Base-by-base conservation (phyloP, 2,797 vertebrate genomes). In the Gallinago solitaria region DNA sequence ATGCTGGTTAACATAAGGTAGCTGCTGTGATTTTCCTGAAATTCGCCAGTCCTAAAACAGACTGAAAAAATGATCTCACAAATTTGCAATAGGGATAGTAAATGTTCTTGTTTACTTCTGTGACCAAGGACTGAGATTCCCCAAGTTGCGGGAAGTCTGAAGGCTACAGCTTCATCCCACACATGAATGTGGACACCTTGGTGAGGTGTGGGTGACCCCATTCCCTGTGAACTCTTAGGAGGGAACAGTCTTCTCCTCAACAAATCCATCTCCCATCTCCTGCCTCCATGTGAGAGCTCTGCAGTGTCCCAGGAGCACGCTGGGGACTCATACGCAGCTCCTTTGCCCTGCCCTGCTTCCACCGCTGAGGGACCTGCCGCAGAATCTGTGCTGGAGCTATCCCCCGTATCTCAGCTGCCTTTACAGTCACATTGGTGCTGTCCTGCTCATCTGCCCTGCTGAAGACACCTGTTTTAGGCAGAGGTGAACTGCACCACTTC, bases 301-400 rank as follows among this genome's bases (percentile, higher is more conserved):
- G 45, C 27, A 39, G 79, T 35, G 25, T 12, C 59, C 48, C 0
- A 0, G 30, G 43, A 83, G 17, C 20, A 28, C 0, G 0, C 14
- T 64, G 60, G 35, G 21, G 32, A 63, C 32, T 12, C n/a, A 51
- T 8, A 3, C 11, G 6, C 14, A 37, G 43, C 23, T 70, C 24
- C 35, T 80, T 78, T 89, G 33, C 25, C 45, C 60, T 60, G 16
- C 13, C 10, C 32, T 3, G 0, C 67, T 63, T 39, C n/a, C 43
- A 63, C 13, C 30, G 21, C 20, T 35, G 48, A 90, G 48, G 19
- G 6, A 90, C 43, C 30, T 68, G 35, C 23, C 19, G 32, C 53
- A 67, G 30, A 57, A 39, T n/a, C 41, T 47, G 5, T 77, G n/a
- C 77, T 74, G 50, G 48, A 87, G 43, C 71, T 43, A 45, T 43